phyloP scores from a whole-genome alignment of 2,797 vertebrate genomes.

The Peromyscus melanophrys region DNA sequence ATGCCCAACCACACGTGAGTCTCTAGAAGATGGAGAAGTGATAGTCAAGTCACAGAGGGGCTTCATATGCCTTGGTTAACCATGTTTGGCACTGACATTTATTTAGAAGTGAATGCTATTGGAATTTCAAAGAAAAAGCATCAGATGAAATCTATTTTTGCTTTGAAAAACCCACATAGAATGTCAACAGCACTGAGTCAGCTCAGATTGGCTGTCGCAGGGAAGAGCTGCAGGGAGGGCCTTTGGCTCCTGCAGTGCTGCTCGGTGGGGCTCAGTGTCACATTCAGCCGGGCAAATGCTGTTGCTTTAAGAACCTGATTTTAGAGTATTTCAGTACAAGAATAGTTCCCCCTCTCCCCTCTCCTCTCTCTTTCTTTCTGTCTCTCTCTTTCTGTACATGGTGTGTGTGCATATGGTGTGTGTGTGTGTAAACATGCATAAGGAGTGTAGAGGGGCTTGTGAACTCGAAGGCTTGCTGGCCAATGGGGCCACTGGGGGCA shows the following conservation, averaged over 20 bases:
- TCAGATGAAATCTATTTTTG: conserved; percentile 58
- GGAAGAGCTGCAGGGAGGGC: not conserved
- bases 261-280: not conserved
- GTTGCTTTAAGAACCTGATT: not conserved
- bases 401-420: too few relatives aligned
- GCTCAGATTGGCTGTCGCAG: conserved; percentile 12
- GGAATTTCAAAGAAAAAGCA: conserved; percentile 74
- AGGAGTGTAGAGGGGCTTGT: not conserved
- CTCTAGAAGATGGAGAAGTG: not conserved
- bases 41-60: conserved; percentile 15
- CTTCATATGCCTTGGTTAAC: conserved; percentile 58
- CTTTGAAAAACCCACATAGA: conserved; percentile 39
- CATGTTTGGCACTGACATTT: conserved; percentile 70
- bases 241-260: not conserved
- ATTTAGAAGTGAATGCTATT: conserved; percentile 24
- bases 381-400: not conserved
- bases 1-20: not conserved
- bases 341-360: not conserved
- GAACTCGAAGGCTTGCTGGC: conserved; percentile 29
- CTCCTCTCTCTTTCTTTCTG: not conserved
- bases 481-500: not conserved
- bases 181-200: conserved; percentile 35
- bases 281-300: not conserved
- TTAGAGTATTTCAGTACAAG: conserved; percentile 54
- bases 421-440: not conserved